Evolutionary conservation across 2,888 invertebrate species (phyloP).

Genomic region (Taenaris catops): DNA sequence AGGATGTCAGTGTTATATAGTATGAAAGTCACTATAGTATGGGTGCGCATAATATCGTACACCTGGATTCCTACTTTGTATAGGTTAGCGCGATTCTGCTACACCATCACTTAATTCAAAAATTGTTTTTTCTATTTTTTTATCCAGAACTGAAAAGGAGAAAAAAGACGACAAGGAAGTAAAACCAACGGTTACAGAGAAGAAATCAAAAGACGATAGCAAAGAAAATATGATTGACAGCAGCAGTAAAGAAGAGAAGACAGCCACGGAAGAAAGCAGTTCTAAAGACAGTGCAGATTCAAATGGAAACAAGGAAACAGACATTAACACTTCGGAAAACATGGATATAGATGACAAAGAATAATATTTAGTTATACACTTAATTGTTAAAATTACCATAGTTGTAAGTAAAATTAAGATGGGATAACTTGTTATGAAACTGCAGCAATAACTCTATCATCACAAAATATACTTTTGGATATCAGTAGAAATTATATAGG

Average conservation of each 20-base stretch:
- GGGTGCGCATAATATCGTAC: no score
- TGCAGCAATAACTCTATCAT: no score
- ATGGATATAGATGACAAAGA: slow-evolving; percentile 36
- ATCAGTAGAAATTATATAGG: no score
- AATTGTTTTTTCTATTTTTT: no score
- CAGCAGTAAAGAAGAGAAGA: slow-evolving; percentile 10
- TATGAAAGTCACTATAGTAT: no score
- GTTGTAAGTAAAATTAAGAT: neutral
- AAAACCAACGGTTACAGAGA: slow-evolving; percentile 5
- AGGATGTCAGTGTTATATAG: no score
- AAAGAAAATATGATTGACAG: slow-evolving; percentile 14
- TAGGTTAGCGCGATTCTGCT: no score
- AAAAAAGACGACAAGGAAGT: slow-evolving; percentile 27
- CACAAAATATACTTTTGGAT: no score
- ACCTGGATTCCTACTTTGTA: no score
- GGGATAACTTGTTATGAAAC: no score
- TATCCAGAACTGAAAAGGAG: slow-evolving; percentile 36
- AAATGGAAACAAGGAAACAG: slow-evolving; percentile 23
- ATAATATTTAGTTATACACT: slow-evolving; percentile 14
- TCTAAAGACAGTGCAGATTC: slow-evolving; percentile 8
- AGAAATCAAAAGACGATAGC: slow-evolving; percentile 14
- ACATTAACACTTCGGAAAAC: slow-evolving; percentile 28
- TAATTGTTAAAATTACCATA: neutral
- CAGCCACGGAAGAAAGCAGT: slow-evolving; percentile 5
- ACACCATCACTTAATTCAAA: no score